Conservation (phyloP, 1,140 invertebrate species). For the Drosophila seguyi region DNA sequence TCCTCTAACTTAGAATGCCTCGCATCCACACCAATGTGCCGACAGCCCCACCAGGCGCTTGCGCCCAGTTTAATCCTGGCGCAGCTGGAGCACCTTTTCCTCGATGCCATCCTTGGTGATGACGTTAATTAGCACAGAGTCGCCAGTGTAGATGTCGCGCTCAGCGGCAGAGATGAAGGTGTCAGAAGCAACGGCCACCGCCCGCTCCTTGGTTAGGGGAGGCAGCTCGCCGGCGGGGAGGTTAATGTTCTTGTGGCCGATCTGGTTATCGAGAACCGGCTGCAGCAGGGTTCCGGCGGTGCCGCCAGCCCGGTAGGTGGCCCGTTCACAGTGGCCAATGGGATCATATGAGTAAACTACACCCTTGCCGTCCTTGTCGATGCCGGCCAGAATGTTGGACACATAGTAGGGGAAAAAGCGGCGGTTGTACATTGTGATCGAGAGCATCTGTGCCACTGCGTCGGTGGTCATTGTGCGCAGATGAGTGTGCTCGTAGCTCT, state of each 20-base stretch:
- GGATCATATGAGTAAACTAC: conserved; percentile 98
- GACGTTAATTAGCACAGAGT: conserved; percentile 94
- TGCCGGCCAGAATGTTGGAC: conserved; percentile 96
- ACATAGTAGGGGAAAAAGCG: conserved; percentile 99
- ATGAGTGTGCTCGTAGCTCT: conserved; percentile 98
- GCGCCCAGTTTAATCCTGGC: conserved; percentile 90
- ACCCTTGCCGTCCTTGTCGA: conserved; percentile 95
- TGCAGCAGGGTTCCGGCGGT: conserved; percentile 92
- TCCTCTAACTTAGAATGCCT: conserved; percentile 22
- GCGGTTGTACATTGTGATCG: conserved; percentile 98
- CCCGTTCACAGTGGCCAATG: conserved; percentile 95
- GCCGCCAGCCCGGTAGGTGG: conserved; percentile 93
- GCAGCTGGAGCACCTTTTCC: conserved; percentile 89
- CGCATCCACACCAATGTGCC: conserved; percentile 26
- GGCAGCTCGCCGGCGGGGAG: conserved; percentile 88
- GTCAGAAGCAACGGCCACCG: conserved; percentile 95
- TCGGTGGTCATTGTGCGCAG: conserved; percentile 96
- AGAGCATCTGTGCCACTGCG: conserved; percentile 97
- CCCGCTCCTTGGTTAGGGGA: conserved; percentile 91
- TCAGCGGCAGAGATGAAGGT: conserved; percentile 98
- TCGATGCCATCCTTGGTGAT: conserved; percentile 95
- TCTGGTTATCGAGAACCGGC: conserved; percentile 95
- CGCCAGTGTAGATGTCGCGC: conserved; percentile 98
- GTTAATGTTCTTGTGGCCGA: conserved; percentile 95
- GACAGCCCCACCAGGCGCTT: neutral